phyloP scores from a whole-genome alignment of 1,140 invertebrate species.

The Myzus persicae region DNA sequence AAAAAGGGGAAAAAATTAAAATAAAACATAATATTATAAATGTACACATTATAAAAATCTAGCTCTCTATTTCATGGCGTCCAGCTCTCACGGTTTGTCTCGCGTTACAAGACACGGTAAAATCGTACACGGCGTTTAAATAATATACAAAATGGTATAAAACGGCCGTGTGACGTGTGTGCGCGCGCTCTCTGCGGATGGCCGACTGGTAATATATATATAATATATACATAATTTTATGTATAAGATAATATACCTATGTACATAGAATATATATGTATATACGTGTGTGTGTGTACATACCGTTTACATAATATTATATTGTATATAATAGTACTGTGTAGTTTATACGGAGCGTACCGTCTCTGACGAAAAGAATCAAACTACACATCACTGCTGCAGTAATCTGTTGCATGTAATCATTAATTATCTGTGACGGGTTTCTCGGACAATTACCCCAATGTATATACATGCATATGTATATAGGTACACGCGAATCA shows the following conservation, averaged over 20 bases:
- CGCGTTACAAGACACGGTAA: neutral
- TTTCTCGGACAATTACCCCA: slow-evolving; percentile 15
- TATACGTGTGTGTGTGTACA: neutral
- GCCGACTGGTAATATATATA: neutral
- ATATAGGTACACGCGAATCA: neutral
- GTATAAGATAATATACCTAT: neutral
- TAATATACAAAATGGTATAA: neutral
- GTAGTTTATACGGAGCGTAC: neutral
- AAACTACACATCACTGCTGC: neutral
- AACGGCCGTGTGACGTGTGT: neutral
- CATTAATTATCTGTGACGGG: slow-evolving; percentile 43
- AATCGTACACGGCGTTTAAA: neutral
- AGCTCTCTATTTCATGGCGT: neutral
- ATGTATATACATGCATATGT: neutral
- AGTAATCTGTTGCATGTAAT: slow-evolving; percentile 18
- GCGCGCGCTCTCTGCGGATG: neutral
- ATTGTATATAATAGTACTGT: neutral
- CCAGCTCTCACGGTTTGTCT: slow-evolving; percentile 40
- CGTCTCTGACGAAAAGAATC: neutral
- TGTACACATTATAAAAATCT: neutral
- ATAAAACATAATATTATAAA: slow-evolving; percentile 23
- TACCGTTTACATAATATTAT: neutral
- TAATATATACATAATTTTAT: neutral
- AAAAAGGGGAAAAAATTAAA: neutral
- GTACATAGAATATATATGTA: neutral